Base-by-base conservation (phyloP, 2,113 vertebrate species). In the Cathartes aura region DNA sequence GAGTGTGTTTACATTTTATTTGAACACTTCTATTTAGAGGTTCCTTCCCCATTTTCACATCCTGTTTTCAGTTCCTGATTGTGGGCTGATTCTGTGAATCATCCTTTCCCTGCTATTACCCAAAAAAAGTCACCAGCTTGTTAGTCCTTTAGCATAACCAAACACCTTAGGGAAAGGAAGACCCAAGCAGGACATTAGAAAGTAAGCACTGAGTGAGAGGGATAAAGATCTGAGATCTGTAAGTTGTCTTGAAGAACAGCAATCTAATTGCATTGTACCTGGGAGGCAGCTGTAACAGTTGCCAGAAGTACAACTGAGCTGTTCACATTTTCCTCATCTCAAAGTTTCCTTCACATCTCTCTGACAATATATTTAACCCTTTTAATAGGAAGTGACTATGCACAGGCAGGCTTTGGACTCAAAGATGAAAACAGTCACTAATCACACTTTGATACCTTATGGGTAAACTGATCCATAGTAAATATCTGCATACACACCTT, bases 11-110 rank as follows among this genome's bases (percentile, higher is more conserved):
- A 89, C 58, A 53, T 32, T 89, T 53, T 36, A 76, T 73, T 22
- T 55, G n/a, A 82, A 55, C 74, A 36, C n/a, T 83, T 89, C 81
- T 78, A 36, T 75, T 91, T 88, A 76, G 82, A 55, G 26, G 70
- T 76, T 88, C 58, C 91, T 96, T 96, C 91, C 78, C 58, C 71
- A 47, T 94, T 96, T 59, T 91, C 92, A 96, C 66, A 93, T 96
- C 97, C 91, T 86, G 63, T 91, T 97, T 91, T 85, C 93, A 95
- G 78, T 97, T 97, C 97, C 94, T 42, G 38, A 52, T 6, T 56
- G 50, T 5, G 10, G 16, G n/a, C 62, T 45, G 62, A 50, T 64
- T 66, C 82, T 34, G 58, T 70, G 42, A 89, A 72, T 80, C 87
- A 93, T 70, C 55, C 23, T 43, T 75, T 58, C 78, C 63, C 53